These are phyloP conservation scores for Magallana angulata DNA, from an alignment of 1,140 invertebrate genomes.

Conservation along the genomic window DNA sequence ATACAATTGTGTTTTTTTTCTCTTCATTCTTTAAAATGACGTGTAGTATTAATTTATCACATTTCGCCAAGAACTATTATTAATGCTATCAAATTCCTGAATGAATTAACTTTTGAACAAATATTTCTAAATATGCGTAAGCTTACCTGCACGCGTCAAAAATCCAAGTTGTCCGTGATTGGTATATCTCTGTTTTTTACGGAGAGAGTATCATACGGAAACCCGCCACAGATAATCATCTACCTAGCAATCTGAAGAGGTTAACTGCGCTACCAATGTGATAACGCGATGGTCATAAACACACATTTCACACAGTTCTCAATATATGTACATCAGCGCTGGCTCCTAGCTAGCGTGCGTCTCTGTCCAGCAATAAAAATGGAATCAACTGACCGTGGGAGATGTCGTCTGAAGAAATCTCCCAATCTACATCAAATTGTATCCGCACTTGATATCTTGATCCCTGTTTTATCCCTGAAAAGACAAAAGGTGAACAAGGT, in stretches of 20 bases:
- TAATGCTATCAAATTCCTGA: no score
- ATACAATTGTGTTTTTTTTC: no score
- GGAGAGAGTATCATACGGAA: no score
- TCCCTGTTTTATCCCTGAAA: background rate
- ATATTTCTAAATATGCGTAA: no score
- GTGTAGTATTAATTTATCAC: no score
- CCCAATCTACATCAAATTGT: background rate
- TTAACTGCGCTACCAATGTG: background rate
- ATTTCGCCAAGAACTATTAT: no score
- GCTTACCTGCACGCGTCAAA: no score
- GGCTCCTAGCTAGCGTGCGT: background rate
- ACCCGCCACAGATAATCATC: background rate
- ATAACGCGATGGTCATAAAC: constrained; percentile 19
- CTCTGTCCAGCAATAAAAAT: constrained; percentile 11
- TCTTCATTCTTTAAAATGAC: no score
- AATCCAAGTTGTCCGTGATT: no score
- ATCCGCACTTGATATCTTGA: background rate
- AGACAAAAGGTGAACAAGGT: background rate
- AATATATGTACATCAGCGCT: background rate
- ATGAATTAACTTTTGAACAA: no score
- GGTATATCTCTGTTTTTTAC: no score
- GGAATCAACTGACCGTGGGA: constrained; percentile 16
- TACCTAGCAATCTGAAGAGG: background rate
- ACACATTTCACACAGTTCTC: constrained; percentile 8
- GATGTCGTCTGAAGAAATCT: background rate